Percentiles rank a stretch among this genome's conserved stretches.
These are phyloP conservation scores for Drosophila quadrilineata DNA, from an alignment of 1,140 invertebrate species.

Conservation along the genomic window DNA sequence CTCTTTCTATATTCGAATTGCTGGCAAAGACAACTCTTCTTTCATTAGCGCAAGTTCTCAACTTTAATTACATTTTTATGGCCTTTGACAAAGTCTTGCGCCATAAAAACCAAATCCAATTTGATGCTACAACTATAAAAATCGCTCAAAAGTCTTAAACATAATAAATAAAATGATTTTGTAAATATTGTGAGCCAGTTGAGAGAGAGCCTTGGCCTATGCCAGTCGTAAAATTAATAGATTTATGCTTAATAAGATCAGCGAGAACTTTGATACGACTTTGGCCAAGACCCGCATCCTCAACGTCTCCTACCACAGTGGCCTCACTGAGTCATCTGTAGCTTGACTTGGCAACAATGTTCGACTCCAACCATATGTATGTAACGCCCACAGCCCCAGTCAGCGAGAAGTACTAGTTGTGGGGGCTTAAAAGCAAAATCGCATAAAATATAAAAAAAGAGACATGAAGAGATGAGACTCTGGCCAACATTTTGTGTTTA, in stretches of 20 bases:
- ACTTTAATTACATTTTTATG: slow-evolving; percentile 25
- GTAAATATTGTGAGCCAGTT: slow-evolving; percentile 13
- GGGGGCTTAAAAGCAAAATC: slow-evolving; percentile 57
- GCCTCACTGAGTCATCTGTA: no score
- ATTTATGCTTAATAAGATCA: slow-evolving; percentile 19
- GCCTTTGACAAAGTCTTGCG: slow-evolving; percentile 34
- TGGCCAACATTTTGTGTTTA: no score
- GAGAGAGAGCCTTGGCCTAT: not conserved
- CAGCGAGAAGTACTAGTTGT: not conserved
- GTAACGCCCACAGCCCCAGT: slow-evolving; percentile 24
- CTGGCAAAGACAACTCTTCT: slow-evolving; percentile 35
- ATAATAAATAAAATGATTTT: slow-evolving; percentile 11
- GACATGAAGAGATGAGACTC: slow-evolving; percentile 22
- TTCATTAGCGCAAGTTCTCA: not conserved
- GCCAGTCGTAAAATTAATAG: not conserved
- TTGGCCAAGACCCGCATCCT: no score
- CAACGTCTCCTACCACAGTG: no score
- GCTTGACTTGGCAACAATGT: slow-evolving; percentile 5
- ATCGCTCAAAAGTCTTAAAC: not conserved
- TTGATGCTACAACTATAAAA: slow-evolving; percentile 12
- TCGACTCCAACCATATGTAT: slow-evolving; percentile 39
- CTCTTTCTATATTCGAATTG: no score
- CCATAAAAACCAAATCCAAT: slow-evolving; percentile 7
- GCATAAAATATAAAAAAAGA: slow-evolving; percentile 44
- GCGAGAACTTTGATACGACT: no score